A percentile compares a stretch with the other conserved stretches of the same genome.
Evolutionary conservation across 1,140 invertebrate species (phyloP).

Genomic region (Globodera ellingtonae): DNA sequence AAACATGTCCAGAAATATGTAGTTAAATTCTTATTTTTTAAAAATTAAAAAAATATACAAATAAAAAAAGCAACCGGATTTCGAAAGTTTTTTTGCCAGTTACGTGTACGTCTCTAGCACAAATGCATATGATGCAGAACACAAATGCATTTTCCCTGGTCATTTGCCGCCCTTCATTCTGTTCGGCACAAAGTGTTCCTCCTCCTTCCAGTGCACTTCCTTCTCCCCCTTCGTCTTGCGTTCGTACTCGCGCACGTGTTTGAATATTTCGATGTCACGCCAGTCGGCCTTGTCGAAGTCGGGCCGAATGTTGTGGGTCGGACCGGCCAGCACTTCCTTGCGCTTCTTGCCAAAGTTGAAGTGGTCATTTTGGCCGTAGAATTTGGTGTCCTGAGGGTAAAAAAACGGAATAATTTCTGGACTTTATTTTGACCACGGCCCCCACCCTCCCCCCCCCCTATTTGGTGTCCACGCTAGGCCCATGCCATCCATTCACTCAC

Average conservation of each 20-base stretch:
- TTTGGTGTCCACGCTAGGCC: neutral
- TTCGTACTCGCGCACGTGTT: constrained; percentile 52
- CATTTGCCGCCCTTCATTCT: constrained; percentile 24
- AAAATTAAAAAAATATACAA: too few relatives aligned
- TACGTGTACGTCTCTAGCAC: too few relatives aligned
- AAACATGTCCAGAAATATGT: too few relatives aligned
- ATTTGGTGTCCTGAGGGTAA: constrained; percentile 40
- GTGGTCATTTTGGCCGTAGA: constrained; percentile 59
- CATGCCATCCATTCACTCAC: constrained; percentile 22
- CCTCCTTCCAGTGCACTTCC: constrained; percentile 47
- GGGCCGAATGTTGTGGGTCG: constrained; percentile 60
- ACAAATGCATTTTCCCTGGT: neutral
- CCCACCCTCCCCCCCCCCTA: too few relatives aligned
- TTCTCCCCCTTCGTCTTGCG: constrained; percentile 51
- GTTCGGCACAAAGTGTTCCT: constrained; percentile 58
- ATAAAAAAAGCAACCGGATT: too few relatives aligned
- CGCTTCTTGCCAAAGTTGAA: constrained; percentile 64
- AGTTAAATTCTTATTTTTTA: too few relatives aligned
- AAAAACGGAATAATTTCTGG: neutral
- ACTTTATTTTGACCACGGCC: neutral
- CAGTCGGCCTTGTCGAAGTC: constrained; percentile 65
- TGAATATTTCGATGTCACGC: constrained; percentile 65
- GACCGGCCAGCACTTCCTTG: constrained; percentile 49
- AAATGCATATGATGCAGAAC: neutral
- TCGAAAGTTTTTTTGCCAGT: too few relatives aligned